A percentile compares a stretch with the other conserved stretches of the same genome.
phyloP scores from a whole-genome alignment of 2,888 invertebrate species.

The Julus scandinavius region DNA sequence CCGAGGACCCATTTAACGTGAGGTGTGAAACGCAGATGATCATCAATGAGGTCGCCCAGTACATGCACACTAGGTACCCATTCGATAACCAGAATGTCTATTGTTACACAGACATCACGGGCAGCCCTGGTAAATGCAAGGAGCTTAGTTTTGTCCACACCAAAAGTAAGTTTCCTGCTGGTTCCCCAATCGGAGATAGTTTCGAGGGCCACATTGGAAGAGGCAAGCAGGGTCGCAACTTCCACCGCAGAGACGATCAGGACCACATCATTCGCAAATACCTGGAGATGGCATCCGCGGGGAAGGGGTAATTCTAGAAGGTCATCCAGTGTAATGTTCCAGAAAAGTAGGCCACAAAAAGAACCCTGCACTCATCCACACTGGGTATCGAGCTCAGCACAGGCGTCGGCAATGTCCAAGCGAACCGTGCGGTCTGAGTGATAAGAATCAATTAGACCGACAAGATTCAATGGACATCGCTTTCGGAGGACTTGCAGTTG shows the following conservation, averaged over 20 bases:
- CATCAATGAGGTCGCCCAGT: not conserved
- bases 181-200: not conserved
- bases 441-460: too few relatives aligned
- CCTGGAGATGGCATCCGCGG: not conserved
- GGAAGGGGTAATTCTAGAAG: not conserved
- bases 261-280: not conserved
- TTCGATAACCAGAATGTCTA: not conserved
- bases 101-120: fast-evolving
- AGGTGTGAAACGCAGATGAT: not conserved
- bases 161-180: too few relatives aligned
- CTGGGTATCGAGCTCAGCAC: too few relatives aligned
- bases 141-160: not conserved
- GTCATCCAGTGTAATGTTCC: not conserved
- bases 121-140: not conserved
- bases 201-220: fast-evolving
- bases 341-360: too few relatives aligned
- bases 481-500: not conserved
- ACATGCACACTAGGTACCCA: not conserved
- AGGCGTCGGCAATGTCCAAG: too few relatives aligned
- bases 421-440: too few relatives aligned
- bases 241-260: not conserved
- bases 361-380: too few relatives aligned
- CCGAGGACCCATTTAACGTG: too few relatives aligned
- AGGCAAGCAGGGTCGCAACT: not conserved
- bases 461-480: not conserved